phyloP scores from a whole-genome alignment of 2,113 vertebrate genomes.

The Gambusia holbrooki region DNA sequence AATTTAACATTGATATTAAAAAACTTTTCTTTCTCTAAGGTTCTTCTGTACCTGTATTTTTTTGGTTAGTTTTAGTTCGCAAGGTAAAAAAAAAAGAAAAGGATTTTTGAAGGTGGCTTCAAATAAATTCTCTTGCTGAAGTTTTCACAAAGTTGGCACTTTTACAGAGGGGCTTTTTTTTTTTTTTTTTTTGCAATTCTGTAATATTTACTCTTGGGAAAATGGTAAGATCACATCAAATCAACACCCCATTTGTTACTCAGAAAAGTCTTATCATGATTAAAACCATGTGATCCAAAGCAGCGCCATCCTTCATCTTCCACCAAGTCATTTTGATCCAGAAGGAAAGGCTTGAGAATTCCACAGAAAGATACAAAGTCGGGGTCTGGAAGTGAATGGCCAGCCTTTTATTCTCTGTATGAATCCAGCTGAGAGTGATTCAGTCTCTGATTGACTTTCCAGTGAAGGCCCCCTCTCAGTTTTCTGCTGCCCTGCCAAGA shows the following conservation, averaged over 20 bases:
- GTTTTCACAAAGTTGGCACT: neutral
- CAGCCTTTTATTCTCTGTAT: constrained; percentile 53
- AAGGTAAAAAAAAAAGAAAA: neutral
- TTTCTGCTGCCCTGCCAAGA: constrained; percentile 77
- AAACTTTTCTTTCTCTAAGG: neutral
- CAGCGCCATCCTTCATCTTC: constrained; percentile 10
- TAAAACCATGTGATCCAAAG: neutral
- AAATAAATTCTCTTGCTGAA: neutral
- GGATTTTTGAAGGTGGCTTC: neutral
- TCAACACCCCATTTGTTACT: neutral
- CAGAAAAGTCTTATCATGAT: neutral
- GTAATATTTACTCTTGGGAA: neutral
- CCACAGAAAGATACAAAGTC: constrained; percentile 51
- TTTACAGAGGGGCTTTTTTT: neutral
- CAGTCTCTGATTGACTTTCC: constrained; percentile 80
- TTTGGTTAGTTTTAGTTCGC: neutral
- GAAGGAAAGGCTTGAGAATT: constrained; percentile 55
- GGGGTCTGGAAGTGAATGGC: constrained; percentile 46
- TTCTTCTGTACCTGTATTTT: neutral
- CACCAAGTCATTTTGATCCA: constrained; percentile 35
- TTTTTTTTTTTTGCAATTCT: neutral
- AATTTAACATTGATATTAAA: neutral
- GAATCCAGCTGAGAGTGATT: constrained; percentile 76
- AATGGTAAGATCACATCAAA: neutral
- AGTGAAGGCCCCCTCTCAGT: constrained; percentile 70